These are phyloP conservation scores for Drosophila siamana DNA, from an alignment of 2,888 invertebrate genomes.

Conservation along the genomic window DNA sequence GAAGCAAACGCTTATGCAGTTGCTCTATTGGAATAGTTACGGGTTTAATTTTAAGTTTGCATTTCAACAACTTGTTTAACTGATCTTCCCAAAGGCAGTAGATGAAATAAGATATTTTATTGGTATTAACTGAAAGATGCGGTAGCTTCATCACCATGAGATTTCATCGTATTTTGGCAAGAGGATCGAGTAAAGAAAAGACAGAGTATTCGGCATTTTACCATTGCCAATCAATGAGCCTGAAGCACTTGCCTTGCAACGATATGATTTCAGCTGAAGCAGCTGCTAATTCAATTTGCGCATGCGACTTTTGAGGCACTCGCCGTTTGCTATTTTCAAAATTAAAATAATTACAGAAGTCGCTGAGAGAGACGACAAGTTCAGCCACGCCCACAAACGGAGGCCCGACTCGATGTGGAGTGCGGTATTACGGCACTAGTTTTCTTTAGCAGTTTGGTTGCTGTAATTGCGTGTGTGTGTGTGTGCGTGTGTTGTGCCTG, in stretches of 20 bases:
- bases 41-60: too few relatives aligned
- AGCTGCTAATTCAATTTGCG: slow-evolving; percentile 58
- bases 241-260: not conserved
- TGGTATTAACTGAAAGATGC: too few relatives aligned
- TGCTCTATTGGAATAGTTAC: not conserved
- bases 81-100: too few relatives aligned
- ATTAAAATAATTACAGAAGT: slow-evolving; percentile 72
- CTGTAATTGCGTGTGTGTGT: too few relatives aligned
- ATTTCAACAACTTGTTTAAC: too few relatives aligned
- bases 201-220: slow-evolving; percentile 27
- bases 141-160: too few relatives aligned
- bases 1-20: not conserved
- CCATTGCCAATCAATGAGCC: not conserved
- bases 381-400: slow-evolving; percentile 61
- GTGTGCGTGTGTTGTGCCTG: too few relatives aligned
- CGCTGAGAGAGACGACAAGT: slow-evolving; percentile 25
- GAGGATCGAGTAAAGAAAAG: too few relatives aligned
- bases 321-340: slow-evolving; percentile 57
- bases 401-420: slow-evolving; percentile 30
- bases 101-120: too few relatives aligned
- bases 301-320: slow-evolving; percentile 55
- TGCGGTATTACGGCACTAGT: not conserved
- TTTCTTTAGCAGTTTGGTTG: too few relatives aligned
- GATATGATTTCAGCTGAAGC: slow-evolving; percentile 38
- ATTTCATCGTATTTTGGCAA: too few relatives aligned